Evolutionary conservation across 2,797 vertebrate genomes (phyloP).

Genomic region (Hypotaenidia philippensis): DNA sequence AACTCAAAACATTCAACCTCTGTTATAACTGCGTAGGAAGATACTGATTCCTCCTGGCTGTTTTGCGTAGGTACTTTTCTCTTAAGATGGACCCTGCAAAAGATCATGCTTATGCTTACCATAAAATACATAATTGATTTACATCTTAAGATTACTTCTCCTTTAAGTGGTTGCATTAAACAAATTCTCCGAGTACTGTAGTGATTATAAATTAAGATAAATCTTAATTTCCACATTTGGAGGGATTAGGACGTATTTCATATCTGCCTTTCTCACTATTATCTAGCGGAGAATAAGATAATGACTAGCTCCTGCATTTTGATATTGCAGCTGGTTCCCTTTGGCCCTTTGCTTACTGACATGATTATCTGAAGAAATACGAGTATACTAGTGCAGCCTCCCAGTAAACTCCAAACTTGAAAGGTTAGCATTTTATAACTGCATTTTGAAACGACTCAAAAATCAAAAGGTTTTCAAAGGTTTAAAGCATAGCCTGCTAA

Average conservation of each 20-base stretch:
- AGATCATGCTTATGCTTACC: background rate
- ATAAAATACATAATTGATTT: background rate
- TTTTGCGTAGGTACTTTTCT: background rate
- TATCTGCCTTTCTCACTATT: background rate
- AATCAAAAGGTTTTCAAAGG: background rate
- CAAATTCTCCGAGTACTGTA: background rate
- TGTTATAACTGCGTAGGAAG: background rate
- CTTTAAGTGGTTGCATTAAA: background rate
- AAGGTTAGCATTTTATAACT: background rate
- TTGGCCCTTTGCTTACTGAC: background rate
- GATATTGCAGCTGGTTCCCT: background rate
- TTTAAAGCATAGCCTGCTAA: background rate
- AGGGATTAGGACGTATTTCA: background rate
- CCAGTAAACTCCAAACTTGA: background rate
- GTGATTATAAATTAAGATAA: background rate
- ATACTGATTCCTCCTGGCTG: background rate
- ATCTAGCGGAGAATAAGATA: background rate
- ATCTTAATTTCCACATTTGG: background rate
- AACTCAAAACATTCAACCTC: background rate
- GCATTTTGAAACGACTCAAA: background rate
- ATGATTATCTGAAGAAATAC: background rate
- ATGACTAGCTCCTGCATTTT: background rate
- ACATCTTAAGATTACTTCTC: background rate
- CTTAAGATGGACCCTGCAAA: background rate
- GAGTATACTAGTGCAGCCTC: background rate